Evolutionary conservation across 92 coral and sea anemone genomes (phyloP).

Genomic region (Porites cylindrica): DNA sequence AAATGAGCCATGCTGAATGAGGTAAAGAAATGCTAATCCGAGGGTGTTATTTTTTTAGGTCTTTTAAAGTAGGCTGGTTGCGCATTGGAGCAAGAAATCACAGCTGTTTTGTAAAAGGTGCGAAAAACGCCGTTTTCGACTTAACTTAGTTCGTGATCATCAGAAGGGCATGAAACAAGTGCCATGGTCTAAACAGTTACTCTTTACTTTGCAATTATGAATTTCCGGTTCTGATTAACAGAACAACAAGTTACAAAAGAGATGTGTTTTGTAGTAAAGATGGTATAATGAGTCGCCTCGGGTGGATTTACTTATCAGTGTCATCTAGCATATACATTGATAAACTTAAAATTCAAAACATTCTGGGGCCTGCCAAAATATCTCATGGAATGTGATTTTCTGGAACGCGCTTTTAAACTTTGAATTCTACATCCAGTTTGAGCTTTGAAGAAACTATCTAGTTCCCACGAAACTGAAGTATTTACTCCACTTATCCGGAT

Average conservation of each 20-base stretch:
- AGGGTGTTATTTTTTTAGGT: not conserved
- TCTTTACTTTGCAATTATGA: conserved; percentile 50
- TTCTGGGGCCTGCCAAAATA: conserved; percentile 7
- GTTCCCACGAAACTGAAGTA: not conserved
- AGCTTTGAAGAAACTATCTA: not conserved
- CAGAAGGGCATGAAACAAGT: not conserved
- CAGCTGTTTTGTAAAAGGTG: not conserved
- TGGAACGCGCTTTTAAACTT: not conserved
- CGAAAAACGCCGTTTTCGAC: not conserved
- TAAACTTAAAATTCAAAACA: conserved; percentile 28
- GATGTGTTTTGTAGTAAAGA: conserved; percentile 47
- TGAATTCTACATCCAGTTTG: not conserved
- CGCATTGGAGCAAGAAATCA: not conserved
- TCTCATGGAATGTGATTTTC: not conserved
- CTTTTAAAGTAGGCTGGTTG: not conserved
- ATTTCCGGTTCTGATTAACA: conserved; percentile 60
- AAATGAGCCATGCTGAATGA: not conserved
- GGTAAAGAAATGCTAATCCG: not conserved
- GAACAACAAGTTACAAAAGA: conserved; percentile 57
- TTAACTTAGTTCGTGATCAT: conserved; percentile 4
- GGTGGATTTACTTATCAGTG: conserved; percentile 19
- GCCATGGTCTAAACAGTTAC: conserved; percentile 44
- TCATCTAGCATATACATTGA: conserved; percentile 19
- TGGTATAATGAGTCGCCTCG: conserved; percentile 34
- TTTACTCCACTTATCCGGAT: too few species aligned